A percentile compares a stretch with the other conserved stretches of the same genome.
Conservation (phyloP, 2,888 invertebrate genomes). For the Morpho deidamia region DNA sequence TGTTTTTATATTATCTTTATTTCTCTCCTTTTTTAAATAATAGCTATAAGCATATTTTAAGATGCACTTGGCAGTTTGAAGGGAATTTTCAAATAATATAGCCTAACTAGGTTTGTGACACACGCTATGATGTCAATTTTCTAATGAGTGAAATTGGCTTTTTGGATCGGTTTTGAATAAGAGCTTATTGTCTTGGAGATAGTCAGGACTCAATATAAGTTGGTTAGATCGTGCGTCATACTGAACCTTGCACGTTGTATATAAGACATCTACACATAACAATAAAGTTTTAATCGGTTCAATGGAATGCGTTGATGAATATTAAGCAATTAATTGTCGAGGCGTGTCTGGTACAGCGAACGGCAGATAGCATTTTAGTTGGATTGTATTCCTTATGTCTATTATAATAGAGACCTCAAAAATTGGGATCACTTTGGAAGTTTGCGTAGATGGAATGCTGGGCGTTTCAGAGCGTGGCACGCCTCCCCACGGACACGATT, state of each 20-base stretch:
- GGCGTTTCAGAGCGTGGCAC: constrained; percentile 44
- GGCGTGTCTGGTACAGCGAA: constrained; percentile 9
- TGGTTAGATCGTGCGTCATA: background rate
- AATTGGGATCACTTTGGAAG: constrained; percentile 13
- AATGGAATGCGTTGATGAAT: constrained; percentile 10
- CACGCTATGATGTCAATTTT: too few relatives aligned
- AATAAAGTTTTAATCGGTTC: constrained; percentile 5
- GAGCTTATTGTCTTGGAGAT: too few relatives aligned
- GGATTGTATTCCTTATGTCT: constrained; percentile 16
- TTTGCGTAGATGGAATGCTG: constrained; percentile 29
- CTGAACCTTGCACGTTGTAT: background rate
- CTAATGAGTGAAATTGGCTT: too few relatives aligned
- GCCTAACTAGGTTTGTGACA: too few relatives aligned
- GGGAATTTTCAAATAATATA: too few relatives aligned
- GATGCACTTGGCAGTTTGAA: too few relatives aligned
- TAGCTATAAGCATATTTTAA: too few relatives aligned
- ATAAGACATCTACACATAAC: background rate
- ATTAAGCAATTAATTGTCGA: constrained; percentile 16
- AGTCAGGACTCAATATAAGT: too few relatives aligned
- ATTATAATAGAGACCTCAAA: constrained; percentile 14
- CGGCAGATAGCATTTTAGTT: constrained; percentile 6
- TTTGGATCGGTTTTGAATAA: too few relatives aligned
- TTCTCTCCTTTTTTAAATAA: too few relatives aligned
- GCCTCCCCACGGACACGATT: constrained; percentile 48
- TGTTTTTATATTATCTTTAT: too few relatives aligned